Conservation (phyloP, 2,113 vertebrate genomes). For the Calyptommatus sinebrachiatus region DNA sequence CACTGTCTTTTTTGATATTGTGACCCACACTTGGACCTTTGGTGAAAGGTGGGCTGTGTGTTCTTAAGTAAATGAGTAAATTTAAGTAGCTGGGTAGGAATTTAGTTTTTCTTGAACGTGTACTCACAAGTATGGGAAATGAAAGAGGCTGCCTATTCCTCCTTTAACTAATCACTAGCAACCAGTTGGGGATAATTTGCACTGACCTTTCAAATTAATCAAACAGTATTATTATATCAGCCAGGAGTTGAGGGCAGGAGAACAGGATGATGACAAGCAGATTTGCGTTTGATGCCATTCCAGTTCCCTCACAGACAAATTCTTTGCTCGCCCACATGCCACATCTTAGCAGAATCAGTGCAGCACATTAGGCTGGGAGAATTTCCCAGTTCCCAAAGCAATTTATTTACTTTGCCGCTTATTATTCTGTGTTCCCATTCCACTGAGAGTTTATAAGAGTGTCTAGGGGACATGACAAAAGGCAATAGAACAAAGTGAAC, state of each 20-base stretch:
- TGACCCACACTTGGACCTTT: no score
- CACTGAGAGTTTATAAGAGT: not conserved
- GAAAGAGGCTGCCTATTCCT: not conserved
- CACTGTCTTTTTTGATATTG: no score
- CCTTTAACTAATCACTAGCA: not conserved
- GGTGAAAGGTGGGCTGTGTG: no score
- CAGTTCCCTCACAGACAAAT: not conserved
- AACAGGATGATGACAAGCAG: not conserved
- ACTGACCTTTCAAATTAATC: not conserved
- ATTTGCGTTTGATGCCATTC: not conserved
- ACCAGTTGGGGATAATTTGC: accelerated
- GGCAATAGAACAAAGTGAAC: not conserved
- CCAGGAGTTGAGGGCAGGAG: not conserved
- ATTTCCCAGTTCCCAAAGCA: not conserved
- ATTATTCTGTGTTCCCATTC: not conserved
- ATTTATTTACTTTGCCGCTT: not conserved
- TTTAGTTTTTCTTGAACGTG: not conserved
- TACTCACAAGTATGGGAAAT: not conserved
- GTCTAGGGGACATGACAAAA: not conserved
- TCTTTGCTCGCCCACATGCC: not conserved
- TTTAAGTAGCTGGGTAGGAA: not conserved
- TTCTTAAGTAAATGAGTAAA: no score
- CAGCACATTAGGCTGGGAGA: not conserved
- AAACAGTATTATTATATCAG: not conserved
- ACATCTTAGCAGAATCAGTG: accelerated